These are phyloP conservation scores for Exephanes ischioxanthus DNA, from an alignment of 2,888 invertebrate genomes.

Conservation along the genomic window DNA sequence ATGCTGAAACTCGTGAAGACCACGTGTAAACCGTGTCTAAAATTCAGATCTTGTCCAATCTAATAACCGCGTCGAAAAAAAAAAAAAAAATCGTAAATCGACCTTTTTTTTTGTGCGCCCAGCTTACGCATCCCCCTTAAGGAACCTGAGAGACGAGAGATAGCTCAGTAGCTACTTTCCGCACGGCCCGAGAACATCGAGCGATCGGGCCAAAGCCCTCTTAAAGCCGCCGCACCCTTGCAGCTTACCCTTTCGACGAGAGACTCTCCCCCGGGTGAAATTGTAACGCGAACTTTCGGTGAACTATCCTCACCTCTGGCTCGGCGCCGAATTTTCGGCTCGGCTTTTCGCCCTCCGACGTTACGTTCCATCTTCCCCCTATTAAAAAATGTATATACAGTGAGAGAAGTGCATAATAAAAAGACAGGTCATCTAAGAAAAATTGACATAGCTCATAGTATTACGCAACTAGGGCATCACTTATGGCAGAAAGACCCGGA, in stretches of 20 bases:
- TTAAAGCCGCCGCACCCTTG: slow-evolving; percentile 8
- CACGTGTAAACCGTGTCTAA: too few species aligned
- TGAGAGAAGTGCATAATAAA: too few species aligned
- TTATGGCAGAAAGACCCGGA: too few species aligned
- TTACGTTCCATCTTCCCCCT: slow-evolving; percentile 6
- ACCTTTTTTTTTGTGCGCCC: too few species aligned
- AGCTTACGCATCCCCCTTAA: slow-evolving; percentile 28
- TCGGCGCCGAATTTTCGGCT: neutral
- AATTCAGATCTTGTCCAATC: too few species aligned
- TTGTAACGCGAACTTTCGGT: slow-evolving; percentile 10
- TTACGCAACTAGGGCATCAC: too few species aligned
- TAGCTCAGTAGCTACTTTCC: slow-evolving; percentile 9
- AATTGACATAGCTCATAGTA: too few species aligned
- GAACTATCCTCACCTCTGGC: slow-evolving; percentile 4
- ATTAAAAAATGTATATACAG: neutral
- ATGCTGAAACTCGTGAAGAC: too few species aligned
- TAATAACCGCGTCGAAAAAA: too few species aligned
- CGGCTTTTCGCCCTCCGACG: neutral
- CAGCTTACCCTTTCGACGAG: slow-evolving; percentile 2
- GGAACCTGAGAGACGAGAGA: slow-evolving; percentile 40
- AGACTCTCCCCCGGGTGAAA: neutral
- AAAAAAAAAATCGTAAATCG: too few species aligned
- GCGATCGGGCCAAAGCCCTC: slow-evolving; percentile 8
- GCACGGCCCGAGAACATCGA: neutral
- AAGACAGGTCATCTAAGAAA: too few species aligned